These are phyloP conservation scores for Phaedon cochleariae DNA, from an alignment of 2,888 invertebrate species.

Conservation along the genomic window DNA sequence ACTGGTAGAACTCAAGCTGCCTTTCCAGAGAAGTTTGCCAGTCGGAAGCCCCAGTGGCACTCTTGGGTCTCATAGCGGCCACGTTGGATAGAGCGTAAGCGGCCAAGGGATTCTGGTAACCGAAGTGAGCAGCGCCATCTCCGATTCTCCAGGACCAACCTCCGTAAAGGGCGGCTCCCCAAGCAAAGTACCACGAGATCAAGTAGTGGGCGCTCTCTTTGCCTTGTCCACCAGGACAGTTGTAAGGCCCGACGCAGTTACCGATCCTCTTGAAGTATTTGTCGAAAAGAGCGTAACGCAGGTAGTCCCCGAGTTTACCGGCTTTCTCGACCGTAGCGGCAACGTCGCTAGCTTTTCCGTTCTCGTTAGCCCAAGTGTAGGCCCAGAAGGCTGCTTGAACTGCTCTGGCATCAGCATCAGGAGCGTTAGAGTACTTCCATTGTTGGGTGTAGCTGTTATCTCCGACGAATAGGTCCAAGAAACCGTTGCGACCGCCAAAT, in stretches of 20 bases:
- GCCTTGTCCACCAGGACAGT: constrained; percentile 40
- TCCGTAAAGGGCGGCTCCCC: constrained; percentile 44
- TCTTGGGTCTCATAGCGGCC: constrained; percentile 40
- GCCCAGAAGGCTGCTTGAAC: constrained; percentile 47
- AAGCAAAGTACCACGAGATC: constrained; percentile 44
- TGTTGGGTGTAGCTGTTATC: constrained; percentile 33
- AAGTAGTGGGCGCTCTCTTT: constrained; percentile 46
- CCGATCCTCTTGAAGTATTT: constrained; percentile 48
- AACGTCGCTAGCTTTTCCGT: constrained; percentile 26
- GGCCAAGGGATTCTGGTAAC: constrained; percentile 47
- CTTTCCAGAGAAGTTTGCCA: constrained; percentile 44
- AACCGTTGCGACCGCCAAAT: constrained; percentile 42
- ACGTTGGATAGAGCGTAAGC: constrained; percentile 43
- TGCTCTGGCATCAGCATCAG: constrained; percentile 47
- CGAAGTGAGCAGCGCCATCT: constrained; percentile 46
- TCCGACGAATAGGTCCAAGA: constrained; percentile 36
- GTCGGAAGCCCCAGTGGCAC: constrained; percentile 41
- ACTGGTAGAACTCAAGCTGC: constrained; percentile 46
- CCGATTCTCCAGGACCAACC: constrained; percentile 48
- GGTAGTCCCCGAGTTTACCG: constrained; percentile 44
- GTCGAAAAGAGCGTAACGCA: constrained; percentile 45
- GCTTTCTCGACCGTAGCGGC: constrained; percentile 39
- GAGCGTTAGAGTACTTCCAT: constrained; percentile 44
- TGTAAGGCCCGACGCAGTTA: constrained; percentile 39
- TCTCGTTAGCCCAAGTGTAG: constrained; percentile 38